phyloP scores from a whole-genome alignment of 2,888 invertebrate genomes.

The Physocephala rufipes region DNA sequence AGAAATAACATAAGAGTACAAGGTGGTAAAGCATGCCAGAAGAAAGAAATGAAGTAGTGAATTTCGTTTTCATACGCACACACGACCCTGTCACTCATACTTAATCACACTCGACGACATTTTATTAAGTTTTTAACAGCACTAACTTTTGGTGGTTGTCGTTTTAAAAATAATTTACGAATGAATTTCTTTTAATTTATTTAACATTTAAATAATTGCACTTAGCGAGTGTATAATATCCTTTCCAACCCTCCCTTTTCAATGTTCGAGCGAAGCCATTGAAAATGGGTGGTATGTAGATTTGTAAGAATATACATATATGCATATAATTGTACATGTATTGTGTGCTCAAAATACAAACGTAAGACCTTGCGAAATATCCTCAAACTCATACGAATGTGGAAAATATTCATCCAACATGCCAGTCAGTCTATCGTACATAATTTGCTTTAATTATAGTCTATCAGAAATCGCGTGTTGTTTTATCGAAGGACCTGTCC shows the following conservation, averaged over 20 bases:
- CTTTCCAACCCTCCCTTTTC: too few species aligned
- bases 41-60: too few species aligned
- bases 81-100: constrained; percentile 17
- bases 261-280: not conserved
- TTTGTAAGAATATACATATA: not conserved
- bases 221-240: constrained; percentile 7
- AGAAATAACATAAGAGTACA: not conserved
- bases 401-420: constrained; percentile 36
- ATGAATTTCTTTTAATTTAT: constrained; percentile 23
- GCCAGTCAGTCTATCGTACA: constrained; percentile 14
- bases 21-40: too few species aligned
- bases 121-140: too few species aligned
- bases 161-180: not conserved
- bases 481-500: constrained; percentile 6
- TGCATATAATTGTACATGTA: not conserved
- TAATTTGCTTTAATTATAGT: constrained; percentile 46
- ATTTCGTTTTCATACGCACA: constrained; percentile 18
- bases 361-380: too few species aligned
- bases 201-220: constrained; percentile 30
- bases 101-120: too few species aligned
- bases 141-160: not conserved
- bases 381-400: not conserved
- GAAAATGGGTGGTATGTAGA: not conserved
- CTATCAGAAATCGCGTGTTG: constrained; percentile 33
- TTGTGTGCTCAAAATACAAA: too few species aligned